Base-by-base conservation (phyloP, 64 coral and sea anemone genomes). In the Cladopsammia gracilis region DNA sequence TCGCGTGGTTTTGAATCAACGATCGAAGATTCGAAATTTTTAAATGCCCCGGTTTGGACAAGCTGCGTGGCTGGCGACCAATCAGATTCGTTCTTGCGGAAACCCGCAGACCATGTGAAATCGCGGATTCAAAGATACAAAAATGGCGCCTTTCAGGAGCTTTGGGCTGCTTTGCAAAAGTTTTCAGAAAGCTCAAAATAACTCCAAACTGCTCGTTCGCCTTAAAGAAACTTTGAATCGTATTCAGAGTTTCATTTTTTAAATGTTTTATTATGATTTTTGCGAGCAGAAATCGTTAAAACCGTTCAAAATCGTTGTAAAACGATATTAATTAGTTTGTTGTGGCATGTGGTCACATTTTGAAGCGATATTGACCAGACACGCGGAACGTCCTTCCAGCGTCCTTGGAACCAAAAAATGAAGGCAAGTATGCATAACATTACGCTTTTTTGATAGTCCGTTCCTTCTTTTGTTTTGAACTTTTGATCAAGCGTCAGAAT, bases 21-120 rank as follows among this genome's bases (percentile, higher is more conserved):
- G 95, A 93, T 96, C 86, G 71, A 93, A 93, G 58, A 66, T 97
- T 97, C 91, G 92, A 97, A 88, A 65, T 94, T 96, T 87, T 93
- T 77, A 65, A 85, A 93, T 87, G 0, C 14, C 66, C 73, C 73
- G 76, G 67, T 58, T 34, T 34, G 34, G 34, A 34, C 34, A 34
- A 34, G 34, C 23, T 61, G 77, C 86, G 87, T 77, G 64, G 83
- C 22, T 86, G 68, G 91, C 58, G 66, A 94, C 73, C 77, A 94
- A 94, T 97, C 88, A 97, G 65, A 62, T 77, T 90, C 4, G 18
- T 76, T 79, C 58, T 0, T 10, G 34, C 19, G 24, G 19, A 22
- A 45, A 26, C 20, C 56, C 68, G 86, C 86, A 73, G 48, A 43
- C 86, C 69, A 47, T 18, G 0, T 50, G 0, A 1, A 84, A 84